These are phyloP conservation scores for Agapornis roseicollis DNA, from an alignment of 2,113 vertebrate genomes.

Conservation along the genomic window DNA sequence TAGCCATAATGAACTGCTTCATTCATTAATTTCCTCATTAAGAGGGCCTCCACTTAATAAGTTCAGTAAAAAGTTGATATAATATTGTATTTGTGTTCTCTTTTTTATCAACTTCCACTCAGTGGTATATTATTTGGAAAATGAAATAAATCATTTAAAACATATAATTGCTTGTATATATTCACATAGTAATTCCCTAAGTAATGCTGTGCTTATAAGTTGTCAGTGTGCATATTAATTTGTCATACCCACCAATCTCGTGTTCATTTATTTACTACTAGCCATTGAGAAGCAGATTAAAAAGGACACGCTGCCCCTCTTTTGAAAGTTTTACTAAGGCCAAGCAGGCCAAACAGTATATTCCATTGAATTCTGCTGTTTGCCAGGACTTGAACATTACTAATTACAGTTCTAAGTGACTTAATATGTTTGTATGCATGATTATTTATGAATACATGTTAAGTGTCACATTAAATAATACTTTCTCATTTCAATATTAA, in stretches of 20 bases:
- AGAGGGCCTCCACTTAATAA: slow-evolving; percentile 77
- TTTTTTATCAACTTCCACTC: slow-evolving; percentile 78
- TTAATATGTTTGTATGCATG: slow-evolving; percentile 81
- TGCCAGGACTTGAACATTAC: slow-evolving; percentile 77
- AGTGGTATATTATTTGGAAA: slow-evolving; percentile 78
- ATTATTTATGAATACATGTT: slow-evolving; percentile 76
- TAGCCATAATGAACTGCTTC: slow-evolving; percentile 93
- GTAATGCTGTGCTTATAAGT: slow-evolving; percentile 68
- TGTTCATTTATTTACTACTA: slow-evolving; percentile 78
- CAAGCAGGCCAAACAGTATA: slow-evolving; percentile 72
- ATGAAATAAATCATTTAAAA: slow-evolving; percentile 87
- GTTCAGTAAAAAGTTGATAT: slow-evolving; percentile 83
- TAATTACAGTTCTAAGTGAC: slow-evolving; percentile 75
- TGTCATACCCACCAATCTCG: slow-evolving; percentile 77
- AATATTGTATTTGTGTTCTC: slow-evolving; percentile 83
- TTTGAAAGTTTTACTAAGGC: slow-evolving; percentile 76
- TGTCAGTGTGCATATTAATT: slow-evolving; percentile 85
- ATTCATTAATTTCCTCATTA: slow-evolving; percentile 90
- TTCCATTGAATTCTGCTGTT: slow-evolving; percentile 72
- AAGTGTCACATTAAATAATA: slow-evolving; percentile 58
- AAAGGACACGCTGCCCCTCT: slow-evolving; percentile 73
- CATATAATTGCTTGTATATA: slow-evolving; percentile 87
- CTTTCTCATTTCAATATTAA: slow-evolving; percentile 53
- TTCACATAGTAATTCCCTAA: slow-evolving; percentile 85
- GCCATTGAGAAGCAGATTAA: slow-evolving; percentile 75